phyloP scores from a whole-genome alignment of 2,888 invertebrate genomes.

The Branchellion lobata region DNA sequence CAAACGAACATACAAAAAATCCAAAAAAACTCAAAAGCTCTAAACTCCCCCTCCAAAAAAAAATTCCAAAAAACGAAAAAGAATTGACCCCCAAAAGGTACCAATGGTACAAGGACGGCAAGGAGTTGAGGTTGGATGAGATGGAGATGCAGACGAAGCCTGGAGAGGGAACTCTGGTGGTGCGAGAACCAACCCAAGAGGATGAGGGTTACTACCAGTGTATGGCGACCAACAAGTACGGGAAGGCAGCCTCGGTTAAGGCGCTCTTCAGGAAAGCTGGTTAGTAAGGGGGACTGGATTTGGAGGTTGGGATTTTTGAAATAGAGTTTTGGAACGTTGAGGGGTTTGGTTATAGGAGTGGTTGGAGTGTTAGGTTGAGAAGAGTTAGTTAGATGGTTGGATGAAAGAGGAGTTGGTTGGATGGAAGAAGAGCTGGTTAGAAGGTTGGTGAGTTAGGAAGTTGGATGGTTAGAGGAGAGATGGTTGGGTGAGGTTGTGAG shows the following conservation, averaged over 20 bases:
- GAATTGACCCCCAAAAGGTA: too few relatives aligned
- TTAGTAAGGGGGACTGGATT: slow-evolving; percentile 45
- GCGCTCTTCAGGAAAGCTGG: slow-evolving; percentile 48
- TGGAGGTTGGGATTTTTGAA: background rate
- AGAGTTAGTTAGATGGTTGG: background rate
- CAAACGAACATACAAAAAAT: too few relatives aligned
- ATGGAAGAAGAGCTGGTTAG: background rate
- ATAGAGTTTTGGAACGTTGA: background rate
- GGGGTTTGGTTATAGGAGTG: background rate
- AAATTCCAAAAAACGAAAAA: too few relatives aligned
- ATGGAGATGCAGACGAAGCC: slow-evolving; percentile 20
- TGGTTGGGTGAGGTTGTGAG: background rate
- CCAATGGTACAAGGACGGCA: slow-evolving; percentile 47
- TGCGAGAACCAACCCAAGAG: slow-evolving; percentile 39
- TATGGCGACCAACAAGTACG: slow-evolving; percentile 49
- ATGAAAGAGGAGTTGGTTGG: too few relatives aligned
- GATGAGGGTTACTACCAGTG: slow-evolving; percentile 51
- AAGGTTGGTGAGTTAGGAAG: background rate
- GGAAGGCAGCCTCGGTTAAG: slow-evolving; percentile 45
- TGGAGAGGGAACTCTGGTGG: slow-evolving; percentile 44
- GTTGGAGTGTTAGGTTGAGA: background rate
- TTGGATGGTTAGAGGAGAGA: background rate
- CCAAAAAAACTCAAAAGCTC: too few relatives aligned
- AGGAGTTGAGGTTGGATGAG: slow-evolving; percentile 9
- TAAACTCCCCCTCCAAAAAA: too few relatives aligned